These are phyloP conservation scores for Leptopilina myrica DNA, from an alignment of 2,888 invertebrate species.

Conservation along the genomic window DNA sequence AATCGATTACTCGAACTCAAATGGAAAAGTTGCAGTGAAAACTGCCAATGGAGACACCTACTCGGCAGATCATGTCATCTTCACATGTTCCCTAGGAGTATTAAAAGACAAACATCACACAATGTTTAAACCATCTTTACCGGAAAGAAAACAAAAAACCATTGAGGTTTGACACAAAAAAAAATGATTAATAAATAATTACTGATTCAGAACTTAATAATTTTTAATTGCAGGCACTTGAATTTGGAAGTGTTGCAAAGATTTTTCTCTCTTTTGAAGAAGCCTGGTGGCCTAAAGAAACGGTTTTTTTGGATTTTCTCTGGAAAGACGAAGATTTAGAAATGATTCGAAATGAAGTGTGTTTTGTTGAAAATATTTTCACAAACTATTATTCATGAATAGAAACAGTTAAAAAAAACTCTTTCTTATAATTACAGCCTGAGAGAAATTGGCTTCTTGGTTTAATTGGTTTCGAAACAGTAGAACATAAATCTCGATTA, in stretches of 20 bases:
- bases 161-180: constrained; percentile 74
- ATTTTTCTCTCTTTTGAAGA: constrained; percentile 81
- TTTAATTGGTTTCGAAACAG: constrained; percentile 81
- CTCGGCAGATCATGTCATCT: constrained; percentile 81
- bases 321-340: constrained; percentile 79
- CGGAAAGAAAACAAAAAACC: constrained; percentile 78
- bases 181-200: neutral
- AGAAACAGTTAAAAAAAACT: neutral
- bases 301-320: constrained; percentile 76
- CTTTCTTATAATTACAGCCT: constrained; percentile 57
- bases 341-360: constrained; percentile 54
- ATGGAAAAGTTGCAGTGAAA: constrained; percentile 38
- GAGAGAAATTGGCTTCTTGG: constrained; percentile 80
- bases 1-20: constrained; percentile 60
- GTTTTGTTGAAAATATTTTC: neutral
- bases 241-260: constrained; percentile 84
- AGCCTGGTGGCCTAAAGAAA: constrained; percentile 80
- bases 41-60: constrained; percentile 78
- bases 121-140: constrained; percentile 80
- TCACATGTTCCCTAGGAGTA: constrained; percentile 85
- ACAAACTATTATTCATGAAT: neutral
- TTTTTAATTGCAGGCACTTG: constrained; percentile 75
- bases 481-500: constrained; percentile 80
- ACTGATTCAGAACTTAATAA: neutral
- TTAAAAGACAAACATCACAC: constrained; percentile 79